These are phyloP conservation scores for Chrysolina oricalcia DNA, from an alignment of 2,888 invertebrate species.

Conservation along the genomic window DNA sequence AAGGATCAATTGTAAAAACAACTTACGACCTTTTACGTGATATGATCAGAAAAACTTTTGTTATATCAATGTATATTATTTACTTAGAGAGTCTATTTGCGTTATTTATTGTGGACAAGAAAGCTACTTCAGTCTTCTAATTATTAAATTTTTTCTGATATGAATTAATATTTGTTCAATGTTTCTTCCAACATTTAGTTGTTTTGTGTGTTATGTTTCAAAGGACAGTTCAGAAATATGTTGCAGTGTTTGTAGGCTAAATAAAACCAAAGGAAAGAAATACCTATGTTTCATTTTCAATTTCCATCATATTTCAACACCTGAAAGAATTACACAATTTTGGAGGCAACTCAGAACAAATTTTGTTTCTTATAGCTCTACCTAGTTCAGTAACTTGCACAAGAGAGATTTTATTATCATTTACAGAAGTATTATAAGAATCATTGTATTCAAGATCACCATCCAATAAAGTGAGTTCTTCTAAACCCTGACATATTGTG, in stretches of 20 bases:
- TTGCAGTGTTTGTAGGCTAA: background rate
- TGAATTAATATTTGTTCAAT: background rate
- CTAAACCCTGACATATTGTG: conserved; percentile 28
- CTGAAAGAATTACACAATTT: background rate
- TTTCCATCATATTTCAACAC: background rate
- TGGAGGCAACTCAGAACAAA: conserved; percentile 9
- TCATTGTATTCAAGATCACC: conserved; percentile 17
- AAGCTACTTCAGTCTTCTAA: background rate
- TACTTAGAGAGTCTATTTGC: background rate
- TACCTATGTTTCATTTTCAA: background rate
- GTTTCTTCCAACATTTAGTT: background rate
- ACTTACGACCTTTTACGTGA: background rate
- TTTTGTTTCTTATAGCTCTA: conserved; percentile 11
- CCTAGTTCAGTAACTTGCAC: conserved; percentile 1
- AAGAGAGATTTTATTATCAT: conserved; percentile 11
- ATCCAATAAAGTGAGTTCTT: conserved; percentile 13
- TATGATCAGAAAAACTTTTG: background rate
- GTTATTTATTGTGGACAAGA: background rate
- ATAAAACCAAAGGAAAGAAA: background rate
- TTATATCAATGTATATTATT: background rate
- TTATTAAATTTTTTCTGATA: background rate
- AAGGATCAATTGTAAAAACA: background rate
- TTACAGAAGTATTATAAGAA: conserved; percentile 18
- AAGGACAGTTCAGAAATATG: background rate
- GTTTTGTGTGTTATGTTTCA: conserved; percentile 1